phyloP scores from a whole-genome alignment of 2,888 invertebrate species.

The Rotaria magnacalcarata region DNA sequence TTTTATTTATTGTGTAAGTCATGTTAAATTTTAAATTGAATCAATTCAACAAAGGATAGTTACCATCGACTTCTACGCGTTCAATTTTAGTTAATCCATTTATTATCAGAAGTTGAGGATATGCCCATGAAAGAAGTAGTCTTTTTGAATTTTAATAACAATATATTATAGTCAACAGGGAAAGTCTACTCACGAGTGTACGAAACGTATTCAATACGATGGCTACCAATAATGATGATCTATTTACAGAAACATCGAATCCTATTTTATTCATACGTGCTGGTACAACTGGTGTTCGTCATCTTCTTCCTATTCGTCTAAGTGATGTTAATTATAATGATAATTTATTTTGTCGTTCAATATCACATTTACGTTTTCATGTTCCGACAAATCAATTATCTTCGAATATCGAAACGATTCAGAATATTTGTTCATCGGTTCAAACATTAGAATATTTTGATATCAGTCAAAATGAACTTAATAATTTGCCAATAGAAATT shows the following conservation, averaged over 20 bases:
- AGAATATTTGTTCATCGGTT: not conserved
- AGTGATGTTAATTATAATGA: not conserved
- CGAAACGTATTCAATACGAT: not conserved
- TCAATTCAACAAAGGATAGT: too few relatives aligned
- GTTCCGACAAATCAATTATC: not conserved
- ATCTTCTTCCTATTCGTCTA: slow-evolving; percentile 24
- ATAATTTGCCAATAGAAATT: not conserved
- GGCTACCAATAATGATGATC: too few relatives aligned
- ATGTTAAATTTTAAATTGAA: too few relatives aligned
- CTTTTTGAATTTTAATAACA: too few relatives aligned
- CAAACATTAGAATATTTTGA: slow-evolving; percentile 35
- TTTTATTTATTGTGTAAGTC: too few relatives aligned
- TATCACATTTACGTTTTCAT: not conserved
- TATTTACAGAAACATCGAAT: not conserved
- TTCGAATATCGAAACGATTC: not conserved
- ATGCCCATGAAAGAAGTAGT: too few relatives aligned
- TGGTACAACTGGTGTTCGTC: slow-evolving; percentile 16
- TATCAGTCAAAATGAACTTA: not conserved
- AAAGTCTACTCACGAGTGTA: too few relatives aligned
- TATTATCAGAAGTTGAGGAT: too few relatives aligned
- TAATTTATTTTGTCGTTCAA: not conserved
- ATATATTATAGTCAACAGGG: too few relatives aligned
- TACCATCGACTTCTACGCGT: too few relatives aligned
- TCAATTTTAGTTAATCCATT: too few relatives aligned
- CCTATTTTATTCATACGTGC: not conserved